A percentile compares a stretch with the other conserved stretches of the same genome.
Conservation (phyloP, 2,888 invertebrate genomes). For the Ophion obscuratus region DNA sequence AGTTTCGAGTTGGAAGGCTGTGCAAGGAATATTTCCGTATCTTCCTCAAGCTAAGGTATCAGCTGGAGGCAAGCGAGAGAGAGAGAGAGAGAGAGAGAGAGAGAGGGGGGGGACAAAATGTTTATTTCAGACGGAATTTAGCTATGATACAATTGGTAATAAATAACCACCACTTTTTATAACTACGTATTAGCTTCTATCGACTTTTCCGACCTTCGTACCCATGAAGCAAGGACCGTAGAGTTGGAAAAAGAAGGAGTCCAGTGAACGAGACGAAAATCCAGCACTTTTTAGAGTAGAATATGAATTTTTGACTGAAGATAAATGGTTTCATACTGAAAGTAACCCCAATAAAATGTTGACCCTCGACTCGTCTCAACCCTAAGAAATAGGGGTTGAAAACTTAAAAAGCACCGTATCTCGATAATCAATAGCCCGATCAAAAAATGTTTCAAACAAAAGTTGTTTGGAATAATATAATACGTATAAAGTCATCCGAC, state of each 20-base stretch:
- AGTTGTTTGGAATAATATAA: no score
- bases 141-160: neutral
- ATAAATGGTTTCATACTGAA: no score
- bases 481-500: no score
- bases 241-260: neutral
- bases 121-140: neutral
- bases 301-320: no score
- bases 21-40: slow-evolving; percentile 26
- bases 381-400: no score
- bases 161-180: slow-evolving; percentile 19
- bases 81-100: neutral
- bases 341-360: no score
- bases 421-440: no score
- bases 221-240: neutral
- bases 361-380: no score
- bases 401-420: no score
- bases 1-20: slow-evolving; percentile 18
- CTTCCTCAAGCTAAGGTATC: slow-evolving; percentile 2
- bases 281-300: no score
- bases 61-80: slow-evolving; percentile 8
- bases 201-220: neutral
- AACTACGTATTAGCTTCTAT: neutral
- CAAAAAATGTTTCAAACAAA: no score
- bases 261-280: no score
- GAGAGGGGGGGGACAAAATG: slow-evolving; percentile 2